A percentile compares a stretch with the other conserved stretches of the same genome.
These are phyloP conservation scores for Pachliopta kotzebuea DNA, from an alignment of 2,888 invertebrate species.

Conservation along the genomic window DNA sequence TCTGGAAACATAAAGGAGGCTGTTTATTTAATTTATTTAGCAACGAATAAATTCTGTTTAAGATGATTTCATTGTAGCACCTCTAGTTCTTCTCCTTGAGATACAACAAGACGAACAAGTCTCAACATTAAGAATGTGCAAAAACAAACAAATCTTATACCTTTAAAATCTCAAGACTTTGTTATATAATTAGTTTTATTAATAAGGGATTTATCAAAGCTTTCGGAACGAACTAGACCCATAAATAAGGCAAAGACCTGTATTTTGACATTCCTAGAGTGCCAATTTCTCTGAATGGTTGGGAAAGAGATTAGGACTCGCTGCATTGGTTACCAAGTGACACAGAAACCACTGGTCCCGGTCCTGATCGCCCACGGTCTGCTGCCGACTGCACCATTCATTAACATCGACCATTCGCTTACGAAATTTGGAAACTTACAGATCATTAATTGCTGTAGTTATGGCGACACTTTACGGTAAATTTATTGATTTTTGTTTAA, in stretches of 20 bases:
- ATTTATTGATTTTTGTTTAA: conserved; percentile 28
- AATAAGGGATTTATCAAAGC: conserved; percentile 3
- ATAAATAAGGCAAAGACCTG: conserved; percentile 42
- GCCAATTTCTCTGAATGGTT: conserved; percentile 35
- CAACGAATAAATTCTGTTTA: no score
- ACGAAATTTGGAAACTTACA: conserved; percentile 52
- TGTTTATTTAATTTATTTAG: no score
- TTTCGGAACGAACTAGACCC: conserved; percentile 30
- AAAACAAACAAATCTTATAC: not conserved
- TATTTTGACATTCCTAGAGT: conserved; percentile 40
- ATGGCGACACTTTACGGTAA: conserved; percentile 30
- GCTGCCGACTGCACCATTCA: conserved; percentile 44
- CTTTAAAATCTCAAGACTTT: not conserved
- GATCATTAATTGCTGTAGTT: conserved; percentile 35
- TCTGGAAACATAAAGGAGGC: no score
- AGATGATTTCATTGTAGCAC: no score
- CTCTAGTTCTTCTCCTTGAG: no score
- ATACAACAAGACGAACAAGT: no score
- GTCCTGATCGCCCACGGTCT: conserved; percentile 64
- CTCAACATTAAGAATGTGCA: not conserved
- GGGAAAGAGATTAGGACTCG: conserved; percentile 29
- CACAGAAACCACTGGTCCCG: conserved; percentile 52
- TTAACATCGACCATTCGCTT: conserved; percentile 66
- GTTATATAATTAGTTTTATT: not conserved
- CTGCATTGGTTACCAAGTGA: conserved; percentile 38